Base-by-base conservation (phyloP, 2,888 invertebrate genomes). In the Alviniconcha strummeri region DNA sequence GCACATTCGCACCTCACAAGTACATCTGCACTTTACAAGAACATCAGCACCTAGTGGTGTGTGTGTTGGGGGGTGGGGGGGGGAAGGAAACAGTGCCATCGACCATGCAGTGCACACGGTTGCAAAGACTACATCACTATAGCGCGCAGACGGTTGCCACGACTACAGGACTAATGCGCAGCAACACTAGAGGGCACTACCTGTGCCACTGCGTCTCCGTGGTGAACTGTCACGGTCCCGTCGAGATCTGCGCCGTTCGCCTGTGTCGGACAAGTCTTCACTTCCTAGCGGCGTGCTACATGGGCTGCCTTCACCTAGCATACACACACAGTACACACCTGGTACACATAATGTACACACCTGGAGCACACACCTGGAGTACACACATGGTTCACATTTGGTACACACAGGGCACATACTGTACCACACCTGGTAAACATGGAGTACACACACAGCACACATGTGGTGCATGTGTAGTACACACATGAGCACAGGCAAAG, bases 191-290 rank as follows among this genome's bases (percentile, higher is more conserved):
- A 64, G 52, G 81, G 81, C 83, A 80, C 80, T 86, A 87, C 87
- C 87, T 87, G 87, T 87, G 72, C 83, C 87, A 83, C 87, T 87
- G 81, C 87, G 86, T 79, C 85, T 78, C 64, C 87, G 75, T 52
- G 84, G 80, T 60, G 76, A 85, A 80, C 81, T 84, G 19, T 83
- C 82, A 52, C 84, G 81, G 71, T 86, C 85, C 64, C 81, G 83
- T 57, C 83, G 81, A 36, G 83, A 82, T 57, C 77, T 76, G 79
- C 75, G 84, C n/a, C 80, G 85, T 55, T 84, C 85, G 71, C 80
- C 78, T n/a, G 80, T 56, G 83, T 86, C 86, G 19, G 82, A 84
- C 71, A 84, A 77, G 57, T 86, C 84, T 56, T 86, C 86, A 80
- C 82, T 77, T 81, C 84, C 86, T 71, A 84, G 84, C 13, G 86